phyloP scores from a whole-genome alignment of 2,113 vertebrate species.

The Synodontis membranacea region DNA sequence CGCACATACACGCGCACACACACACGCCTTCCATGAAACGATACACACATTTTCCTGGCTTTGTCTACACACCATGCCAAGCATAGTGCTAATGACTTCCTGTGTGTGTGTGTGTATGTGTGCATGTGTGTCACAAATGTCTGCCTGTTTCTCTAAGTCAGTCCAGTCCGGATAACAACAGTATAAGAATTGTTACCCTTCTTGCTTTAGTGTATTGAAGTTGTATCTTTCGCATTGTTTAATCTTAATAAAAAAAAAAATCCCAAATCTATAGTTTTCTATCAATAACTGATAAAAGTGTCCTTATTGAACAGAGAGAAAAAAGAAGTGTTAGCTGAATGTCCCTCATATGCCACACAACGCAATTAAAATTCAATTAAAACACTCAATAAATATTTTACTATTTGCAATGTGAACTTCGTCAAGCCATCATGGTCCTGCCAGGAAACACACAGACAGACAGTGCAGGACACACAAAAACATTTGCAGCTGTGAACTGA shows the following conservation, averaged over 20 bases:
- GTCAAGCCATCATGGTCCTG: too few relatives aligned
- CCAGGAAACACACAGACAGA: too few relatives aligned
- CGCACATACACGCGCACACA: constrained; percentile 1
- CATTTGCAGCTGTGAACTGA: neutral
- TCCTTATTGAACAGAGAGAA: neutral
- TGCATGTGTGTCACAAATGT: neutral
- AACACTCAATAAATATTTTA: neutral
- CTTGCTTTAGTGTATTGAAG: neutral
- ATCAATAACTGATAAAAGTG: neutral
- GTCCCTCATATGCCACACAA: neutral
- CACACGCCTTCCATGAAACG: neutral
- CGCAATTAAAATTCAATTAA: neutral
- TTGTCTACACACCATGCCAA: constrained; percentile 34
- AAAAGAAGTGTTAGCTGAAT: neutral
- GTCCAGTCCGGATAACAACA: neutral
- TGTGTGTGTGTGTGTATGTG: neutral
- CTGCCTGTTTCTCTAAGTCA: neutral
- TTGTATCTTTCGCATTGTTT: neutral
- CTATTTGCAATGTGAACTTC: too few relatives aligned
- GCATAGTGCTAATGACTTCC: constrained; percentile 20
- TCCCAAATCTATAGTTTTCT: too few relatives aligned
- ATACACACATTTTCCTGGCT: neutral
- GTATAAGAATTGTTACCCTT: neutral
- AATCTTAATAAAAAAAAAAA: neutral
- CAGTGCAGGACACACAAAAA: too few relatives aligned